A percentile compares a stretch with the other conserved stretches of the same genome.
Evolutionary conservation across 1,140 invertebrate species (phyloP).

Genomic region (Drosophila punjabiensis): DNA sequence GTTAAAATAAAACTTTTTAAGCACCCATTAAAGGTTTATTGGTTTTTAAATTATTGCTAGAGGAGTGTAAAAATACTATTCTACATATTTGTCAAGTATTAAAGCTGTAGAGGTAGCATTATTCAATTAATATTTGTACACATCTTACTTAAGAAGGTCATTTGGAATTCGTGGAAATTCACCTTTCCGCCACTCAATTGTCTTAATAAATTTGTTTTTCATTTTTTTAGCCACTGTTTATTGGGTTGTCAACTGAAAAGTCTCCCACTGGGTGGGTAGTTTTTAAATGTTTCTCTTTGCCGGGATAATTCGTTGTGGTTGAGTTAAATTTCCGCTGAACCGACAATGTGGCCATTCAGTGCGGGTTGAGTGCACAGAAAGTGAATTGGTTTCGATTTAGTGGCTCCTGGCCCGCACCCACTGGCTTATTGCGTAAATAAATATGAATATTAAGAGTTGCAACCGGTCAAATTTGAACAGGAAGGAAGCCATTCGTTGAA

Average conservation of each 20-base stretch:
- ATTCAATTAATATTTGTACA: background rate
- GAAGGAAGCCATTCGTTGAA: conserved; percentile 40
- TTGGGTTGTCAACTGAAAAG: conserved; percentile 67
- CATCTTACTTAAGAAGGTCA: conserved; percentile 3
- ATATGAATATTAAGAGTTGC: conserved; percentile 2
- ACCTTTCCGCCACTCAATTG: conserved; percentile 3
- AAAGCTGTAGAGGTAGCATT: background rate
- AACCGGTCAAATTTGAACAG: conserved; percentile 45
- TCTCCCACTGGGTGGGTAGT: conserved; percentile 37
- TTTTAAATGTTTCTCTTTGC: conserved; percentile 42
- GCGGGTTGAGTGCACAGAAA: conserved; percentile 63
- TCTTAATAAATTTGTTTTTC: conserved; percentile 24
- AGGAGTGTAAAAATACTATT: background rate
- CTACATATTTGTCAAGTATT: background rate
- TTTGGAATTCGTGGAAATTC: conserved; percentile 15
- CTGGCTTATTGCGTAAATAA: conserved; percentile 47
- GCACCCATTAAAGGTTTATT: conserved; percentile 4
- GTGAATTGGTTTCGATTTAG: conserved; percentile 43
- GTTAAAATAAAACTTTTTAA: background rate
- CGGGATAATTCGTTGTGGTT: conserved; percentile 63
- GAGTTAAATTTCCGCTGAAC: conserved; percentile 39
- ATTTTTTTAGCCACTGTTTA: conserved; percentile 30
- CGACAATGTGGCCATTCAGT: conserved; percentile 68
- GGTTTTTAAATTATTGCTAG: background rate
- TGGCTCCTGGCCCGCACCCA: conserved; percentile 27